A percentile compares a stretch with the other conserved stretches of the same genome.
Evolutionary conservation across 2,888 invertebrate genomes (phyloP).

Genomic region (Tenodera sinensis): DNA sequence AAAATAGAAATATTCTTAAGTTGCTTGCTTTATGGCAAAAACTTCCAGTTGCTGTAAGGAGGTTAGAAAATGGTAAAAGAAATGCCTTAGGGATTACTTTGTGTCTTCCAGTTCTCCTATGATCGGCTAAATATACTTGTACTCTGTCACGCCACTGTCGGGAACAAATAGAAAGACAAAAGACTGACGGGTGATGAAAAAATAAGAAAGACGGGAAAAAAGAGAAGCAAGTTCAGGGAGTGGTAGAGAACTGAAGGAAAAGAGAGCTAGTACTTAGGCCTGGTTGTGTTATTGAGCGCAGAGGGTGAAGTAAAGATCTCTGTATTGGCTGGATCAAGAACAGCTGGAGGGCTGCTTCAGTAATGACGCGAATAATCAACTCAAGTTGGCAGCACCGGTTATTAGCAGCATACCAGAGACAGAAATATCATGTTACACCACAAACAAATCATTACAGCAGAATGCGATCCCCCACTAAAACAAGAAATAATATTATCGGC

Average conservation of each 20-base stretch:
- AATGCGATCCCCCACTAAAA: no score
- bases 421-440: no score
- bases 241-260: neutral
- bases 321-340: neutral
- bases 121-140: neutral
- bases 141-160: neutral
- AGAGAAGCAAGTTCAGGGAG: neutral
- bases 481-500: no score
- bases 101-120: no score
- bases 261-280: neutral
- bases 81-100: no score
- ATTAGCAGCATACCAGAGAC: neutral
- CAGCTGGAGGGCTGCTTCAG: neutral
- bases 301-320: neutral
- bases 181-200: neutral
- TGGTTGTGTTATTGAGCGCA: neutral
- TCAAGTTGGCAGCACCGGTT: neutral
- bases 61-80: no score
- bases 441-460: no score
- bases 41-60: no score
- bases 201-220: neutral
- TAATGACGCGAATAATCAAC: neutral
- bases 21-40: no score
- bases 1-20: no score
- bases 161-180: neutral